Conservation (phyloP, 2,113 vertebrate genomes). For the Anthoscopus minutus region DNA sequence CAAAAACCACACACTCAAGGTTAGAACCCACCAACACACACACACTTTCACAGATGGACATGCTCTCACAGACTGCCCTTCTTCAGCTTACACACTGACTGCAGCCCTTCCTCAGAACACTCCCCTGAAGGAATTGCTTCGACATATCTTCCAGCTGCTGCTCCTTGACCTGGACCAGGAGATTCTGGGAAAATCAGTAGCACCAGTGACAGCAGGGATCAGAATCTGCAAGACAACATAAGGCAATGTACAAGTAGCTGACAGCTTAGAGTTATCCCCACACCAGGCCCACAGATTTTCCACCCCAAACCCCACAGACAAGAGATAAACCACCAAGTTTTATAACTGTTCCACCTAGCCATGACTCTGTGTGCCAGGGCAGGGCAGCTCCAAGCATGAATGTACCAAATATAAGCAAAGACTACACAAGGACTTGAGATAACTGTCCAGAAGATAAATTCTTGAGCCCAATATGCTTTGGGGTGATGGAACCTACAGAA, state of each 20-base stretch:
- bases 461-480: rapidly evolving
- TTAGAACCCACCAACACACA: neutral
- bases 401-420: neutral
- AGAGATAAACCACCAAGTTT: neutral
- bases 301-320: neutral
- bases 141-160: neutral
- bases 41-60: neutral
- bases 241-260: neutral
- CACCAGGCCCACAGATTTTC: neutral
- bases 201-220: rapidly evolving
- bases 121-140: neutral
- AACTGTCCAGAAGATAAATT: neutral
- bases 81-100: neutral
- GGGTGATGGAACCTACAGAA: rapidly evolving
- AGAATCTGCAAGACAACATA: neutral
- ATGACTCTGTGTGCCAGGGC: neutral
- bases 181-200: neutral
- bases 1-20: neutral
- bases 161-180: neutral
- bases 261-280: neutral
- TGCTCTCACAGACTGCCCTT: no score
- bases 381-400: neutral
- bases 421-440: neutral
- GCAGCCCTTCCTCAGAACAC: neutral
- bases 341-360: neutral